These are phyloP conservation scores for Pyrrhosoma nymphula DNA, from an alignment of 2,888 invertebrate species.

Conservation along the genomic window DNA sequence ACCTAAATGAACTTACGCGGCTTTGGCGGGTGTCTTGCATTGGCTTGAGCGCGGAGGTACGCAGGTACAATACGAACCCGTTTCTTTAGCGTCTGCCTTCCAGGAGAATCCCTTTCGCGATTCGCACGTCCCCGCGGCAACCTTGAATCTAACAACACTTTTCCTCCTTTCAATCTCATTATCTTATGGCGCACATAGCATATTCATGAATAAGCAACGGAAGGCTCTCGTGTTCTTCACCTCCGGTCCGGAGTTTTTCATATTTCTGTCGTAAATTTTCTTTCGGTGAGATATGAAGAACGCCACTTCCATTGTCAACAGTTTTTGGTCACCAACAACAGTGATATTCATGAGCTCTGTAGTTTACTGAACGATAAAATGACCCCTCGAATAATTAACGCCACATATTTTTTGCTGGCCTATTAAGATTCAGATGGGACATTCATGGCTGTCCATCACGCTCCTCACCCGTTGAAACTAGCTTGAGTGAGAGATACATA, in stretches of 20 bases:
- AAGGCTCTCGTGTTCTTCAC: background rate
- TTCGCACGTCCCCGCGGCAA: background rate
- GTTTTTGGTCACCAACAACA: background rate
- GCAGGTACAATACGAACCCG: background rate
- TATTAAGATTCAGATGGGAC: too few species aligned
- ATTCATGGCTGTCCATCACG: too few species aligned
- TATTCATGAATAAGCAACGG: background rate
- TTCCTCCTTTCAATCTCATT: slow-evolving; percentile 3
- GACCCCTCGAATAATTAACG: too few species aligned
- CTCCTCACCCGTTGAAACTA: too few species aligned
- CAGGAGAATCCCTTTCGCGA: background rate
- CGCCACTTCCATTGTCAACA: background rate
- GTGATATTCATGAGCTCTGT: too few species aligned
- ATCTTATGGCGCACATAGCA: background rate
- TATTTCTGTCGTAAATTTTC: background rate
- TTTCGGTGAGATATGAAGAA: background rate
- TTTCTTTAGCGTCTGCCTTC: background rate
- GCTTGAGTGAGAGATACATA: too few species aligned
- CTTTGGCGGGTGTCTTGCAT: background rate
- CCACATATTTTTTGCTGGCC: too few species aligned
- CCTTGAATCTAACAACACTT: slow-evolving; percentile 24
- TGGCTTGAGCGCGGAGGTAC: background rate
- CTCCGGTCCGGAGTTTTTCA: background rate
- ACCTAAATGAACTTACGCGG: background rate
- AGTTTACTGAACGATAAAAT: too few species aligned